Conservation (phyloP, 2,113 vertebrate genomes). For the Nyctereutes procyonoides region DNA sequence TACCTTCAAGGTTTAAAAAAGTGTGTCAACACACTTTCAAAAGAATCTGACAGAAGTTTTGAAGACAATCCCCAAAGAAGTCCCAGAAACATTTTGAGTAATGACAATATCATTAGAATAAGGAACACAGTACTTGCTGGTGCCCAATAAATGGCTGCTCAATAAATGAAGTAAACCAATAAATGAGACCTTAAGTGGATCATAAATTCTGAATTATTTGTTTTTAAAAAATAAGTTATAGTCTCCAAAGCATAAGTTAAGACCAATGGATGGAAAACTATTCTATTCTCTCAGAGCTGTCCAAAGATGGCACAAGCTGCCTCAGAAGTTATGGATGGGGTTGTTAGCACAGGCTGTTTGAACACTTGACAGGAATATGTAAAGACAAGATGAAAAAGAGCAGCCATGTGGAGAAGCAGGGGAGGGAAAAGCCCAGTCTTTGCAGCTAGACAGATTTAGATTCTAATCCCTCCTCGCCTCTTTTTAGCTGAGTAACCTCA, state of each 20-base stretch:
- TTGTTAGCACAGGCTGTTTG: constrained; percentile 24
- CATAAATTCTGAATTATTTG: constrained; percentile 56
- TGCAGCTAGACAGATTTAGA: constrained; percentile 52
- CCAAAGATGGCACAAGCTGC: constrained; percentile 51
- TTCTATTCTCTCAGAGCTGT: constrained; percentile 54
- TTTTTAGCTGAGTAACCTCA: constrained; percentile 27
- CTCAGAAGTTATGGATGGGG: constrained; percentile 16
- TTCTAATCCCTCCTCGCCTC: constrained; percentile 42
- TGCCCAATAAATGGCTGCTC: constrained; percentile 28
- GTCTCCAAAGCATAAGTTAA: constrained; percentile 65
- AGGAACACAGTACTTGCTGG: background rate
- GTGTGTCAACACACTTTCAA: constrained; percentile 12
- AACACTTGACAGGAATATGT: constrained; percentile 53
- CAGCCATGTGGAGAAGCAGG: background rate
- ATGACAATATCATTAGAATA: constrained; percentile 5
- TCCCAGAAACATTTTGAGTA: constrained; percentile 18
- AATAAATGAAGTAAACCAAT: background rate
- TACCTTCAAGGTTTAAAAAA: constrained; percentile 16
- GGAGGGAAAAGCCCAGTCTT: background rate
- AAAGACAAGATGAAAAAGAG: constrained; percentile 61
- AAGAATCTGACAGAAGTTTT: constrained; percentile 41
- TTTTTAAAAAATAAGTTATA: constrained; percentile 39
- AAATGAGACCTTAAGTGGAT: background rate
- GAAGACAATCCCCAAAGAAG: constrained; percentile 28
- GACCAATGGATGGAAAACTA: constrained; percentile 35